Conservation (phyloP, 2,888 invertebrate species). For the Dichetophora obliterata region DNA sequence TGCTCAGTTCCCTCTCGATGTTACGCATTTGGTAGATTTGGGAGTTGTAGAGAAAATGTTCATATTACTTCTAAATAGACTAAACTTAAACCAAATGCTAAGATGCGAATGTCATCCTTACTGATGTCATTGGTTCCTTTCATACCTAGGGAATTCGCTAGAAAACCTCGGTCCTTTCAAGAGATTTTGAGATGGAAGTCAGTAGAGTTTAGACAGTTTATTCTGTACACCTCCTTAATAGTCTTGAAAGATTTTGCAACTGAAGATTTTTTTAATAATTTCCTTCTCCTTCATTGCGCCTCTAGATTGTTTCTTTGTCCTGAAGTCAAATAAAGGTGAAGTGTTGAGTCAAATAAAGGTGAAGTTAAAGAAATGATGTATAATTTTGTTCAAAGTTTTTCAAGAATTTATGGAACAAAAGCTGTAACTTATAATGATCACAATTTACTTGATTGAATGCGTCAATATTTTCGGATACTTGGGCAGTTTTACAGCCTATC, state of each 20-base stretch:
- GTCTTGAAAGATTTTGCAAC: background rate
- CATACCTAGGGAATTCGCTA: constrained; percentile 15
- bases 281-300: background rate
- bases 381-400: constrained; percentile 6
- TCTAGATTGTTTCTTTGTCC: background rate
- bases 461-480: background rate
- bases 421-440: constrained; percentile 18
- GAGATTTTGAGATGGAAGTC: constrained; percentile 13
- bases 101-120: background rate
- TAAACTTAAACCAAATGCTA: background rate
- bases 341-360: background rate
- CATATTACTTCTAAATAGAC: background rate
- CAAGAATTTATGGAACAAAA: background rate
- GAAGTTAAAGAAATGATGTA: background rate
- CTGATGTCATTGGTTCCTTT: background rate
- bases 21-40: background rate
- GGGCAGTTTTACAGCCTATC: background rate
- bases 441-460: background rate
- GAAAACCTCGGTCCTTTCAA: constrained; percentile 16
- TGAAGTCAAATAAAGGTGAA: too few relatives aligned
- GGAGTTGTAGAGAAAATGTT: background rate
- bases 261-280: constrained; percentile 1
- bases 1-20: background rate
- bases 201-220: background rate
- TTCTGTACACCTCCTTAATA: background rate